phyloP scores from a whole-genome alignment of 2,113 vertebrate species.

The Orcinus orca region DNA sequence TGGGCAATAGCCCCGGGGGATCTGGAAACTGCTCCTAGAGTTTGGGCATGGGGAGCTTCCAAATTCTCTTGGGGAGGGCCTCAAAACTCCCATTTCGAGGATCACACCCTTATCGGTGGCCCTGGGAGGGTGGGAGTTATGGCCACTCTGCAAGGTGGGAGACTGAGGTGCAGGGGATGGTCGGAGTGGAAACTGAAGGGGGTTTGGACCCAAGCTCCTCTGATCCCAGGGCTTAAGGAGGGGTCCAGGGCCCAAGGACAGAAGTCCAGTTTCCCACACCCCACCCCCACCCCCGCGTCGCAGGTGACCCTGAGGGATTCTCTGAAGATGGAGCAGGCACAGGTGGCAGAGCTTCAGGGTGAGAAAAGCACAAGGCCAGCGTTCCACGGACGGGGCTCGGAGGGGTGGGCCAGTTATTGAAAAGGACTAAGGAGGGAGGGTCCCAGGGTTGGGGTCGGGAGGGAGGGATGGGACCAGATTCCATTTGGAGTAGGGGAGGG shows the following conservation, averaged over 20 bases:
- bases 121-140: neutral
- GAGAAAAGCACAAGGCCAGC: neutral
- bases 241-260: neutral
- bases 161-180: neutral
- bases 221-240: neutral
- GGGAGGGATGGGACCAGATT: neutral
- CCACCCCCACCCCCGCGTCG: no score
- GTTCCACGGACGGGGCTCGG: rapidly evolving
- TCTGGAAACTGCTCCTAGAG: neutral
- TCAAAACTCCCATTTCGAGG: neutral
- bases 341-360: neutral
- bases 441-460: neutral
- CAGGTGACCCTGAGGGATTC: neutral
- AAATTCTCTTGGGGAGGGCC: rapidly evolving
- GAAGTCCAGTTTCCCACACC: neutral
- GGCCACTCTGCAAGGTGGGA: neutral
- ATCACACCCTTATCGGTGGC: neutral
- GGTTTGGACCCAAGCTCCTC: neutral
- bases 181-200: neutral
- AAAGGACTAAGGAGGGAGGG: neutral
- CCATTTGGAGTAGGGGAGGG: neutral
- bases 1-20: neutral
- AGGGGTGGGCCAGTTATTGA: neutral
- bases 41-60: neutral
- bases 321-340: neutral